Percentiles rank a stretch among this genome's conserved stretches.
These are phyloP conservation scores for Chionis minor DNA, from an alignment of 2,113 vertebrate species.

Conservation along the genomic window DNA sequence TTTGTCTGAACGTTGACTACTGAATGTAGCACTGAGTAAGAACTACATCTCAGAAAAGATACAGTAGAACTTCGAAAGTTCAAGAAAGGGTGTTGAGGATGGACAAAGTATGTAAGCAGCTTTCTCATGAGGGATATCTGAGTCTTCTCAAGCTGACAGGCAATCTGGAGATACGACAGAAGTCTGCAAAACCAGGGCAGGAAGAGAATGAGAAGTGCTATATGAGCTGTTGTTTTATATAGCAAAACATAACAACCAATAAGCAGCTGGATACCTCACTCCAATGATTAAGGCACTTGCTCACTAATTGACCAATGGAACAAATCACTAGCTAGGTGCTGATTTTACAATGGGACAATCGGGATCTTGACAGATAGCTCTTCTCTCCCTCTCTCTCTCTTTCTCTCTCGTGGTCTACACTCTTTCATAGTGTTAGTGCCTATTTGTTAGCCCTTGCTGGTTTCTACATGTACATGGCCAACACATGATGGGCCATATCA, in stretches of 20 bases:
- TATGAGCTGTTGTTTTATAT: background rate
- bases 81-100: background rate
- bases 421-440: background rate
- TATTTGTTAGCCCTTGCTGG: background rate
- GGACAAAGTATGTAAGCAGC: background rate
- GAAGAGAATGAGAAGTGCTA: background rate
- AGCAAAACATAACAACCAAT: background rate
- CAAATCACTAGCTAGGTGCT: background rate
- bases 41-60: background rate
- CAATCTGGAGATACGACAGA: background rate
- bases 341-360: background rate
- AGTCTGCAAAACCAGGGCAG: background rate
- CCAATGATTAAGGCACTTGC: background rate
- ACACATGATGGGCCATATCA: background rate
- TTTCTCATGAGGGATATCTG: background rate
- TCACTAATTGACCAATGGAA: background rate
- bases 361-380: background rate
- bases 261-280: background rate
- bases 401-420: rapidly evolving
- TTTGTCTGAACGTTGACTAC: background rate
- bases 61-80: background rate
- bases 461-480: background rate
- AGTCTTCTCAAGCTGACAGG: background rate
- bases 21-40: background rate
- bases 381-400: background rate